Evolutionary conservation across 1,140 invertebrate species (phyloP).

Genomic region (Trigoniulus corallinus): DNA sequence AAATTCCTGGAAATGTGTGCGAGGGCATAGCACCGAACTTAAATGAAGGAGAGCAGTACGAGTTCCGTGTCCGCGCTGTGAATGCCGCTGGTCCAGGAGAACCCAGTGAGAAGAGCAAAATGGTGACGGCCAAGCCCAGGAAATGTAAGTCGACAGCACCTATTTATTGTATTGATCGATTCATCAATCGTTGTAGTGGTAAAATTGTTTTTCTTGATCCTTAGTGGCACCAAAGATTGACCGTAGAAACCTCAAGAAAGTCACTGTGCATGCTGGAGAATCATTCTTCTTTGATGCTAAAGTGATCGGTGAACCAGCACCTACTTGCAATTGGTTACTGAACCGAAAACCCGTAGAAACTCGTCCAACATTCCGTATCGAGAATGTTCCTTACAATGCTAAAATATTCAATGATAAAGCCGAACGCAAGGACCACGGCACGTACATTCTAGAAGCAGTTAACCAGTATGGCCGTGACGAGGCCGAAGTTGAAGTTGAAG

Average conservation of each 20-base stretch:
- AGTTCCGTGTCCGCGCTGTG: constrained; percentile 65
- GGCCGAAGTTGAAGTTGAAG: constrained; percentile 77
- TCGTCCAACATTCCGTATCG: constrained; percentile 41
- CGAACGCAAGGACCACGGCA: constrained; percentile 64
- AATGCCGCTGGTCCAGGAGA: constrained; percentile 47
- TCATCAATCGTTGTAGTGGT: not conserved
- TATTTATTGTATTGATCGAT: constrained; percentile 12
- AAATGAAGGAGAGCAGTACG: constrained; percentile 67
- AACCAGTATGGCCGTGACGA: constrained; percentile 77
- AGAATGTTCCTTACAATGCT: constrained; percentile 71
- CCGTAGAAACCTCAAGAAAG: constrained; percentile 51
- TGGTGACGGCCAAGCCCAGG: constrained; percentile 63
- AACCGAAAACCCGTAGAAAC: constrained; percentile 39
- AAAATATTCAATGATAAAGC: constrained; percentile 68
- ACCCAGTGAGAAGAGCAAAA: constrained; percentile 49
- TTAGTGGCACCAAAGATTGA: constrained; percentile 85
- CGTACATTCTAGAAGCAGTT: constrained; percentile 64
- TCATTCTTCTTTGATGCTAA: constrained; percentile 67
- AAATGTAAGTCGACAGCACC: constrained; percentile 70
- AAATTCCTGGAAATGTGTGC: constrained; percentile 33
- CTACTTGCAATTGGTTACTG: constrained; percentile 55
- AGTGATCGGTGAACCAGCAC: constrained; percentile 64
- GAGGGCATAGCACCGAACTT: constrained; percentile 22
- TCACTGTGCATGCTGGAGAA: constrained; percentile 65
- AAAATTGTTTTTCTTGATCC: constrained; percentile 14